Base-by-base conservation (phyloP, 2,888 invertebrate genomes). In the Andrena camellia region DNA sequence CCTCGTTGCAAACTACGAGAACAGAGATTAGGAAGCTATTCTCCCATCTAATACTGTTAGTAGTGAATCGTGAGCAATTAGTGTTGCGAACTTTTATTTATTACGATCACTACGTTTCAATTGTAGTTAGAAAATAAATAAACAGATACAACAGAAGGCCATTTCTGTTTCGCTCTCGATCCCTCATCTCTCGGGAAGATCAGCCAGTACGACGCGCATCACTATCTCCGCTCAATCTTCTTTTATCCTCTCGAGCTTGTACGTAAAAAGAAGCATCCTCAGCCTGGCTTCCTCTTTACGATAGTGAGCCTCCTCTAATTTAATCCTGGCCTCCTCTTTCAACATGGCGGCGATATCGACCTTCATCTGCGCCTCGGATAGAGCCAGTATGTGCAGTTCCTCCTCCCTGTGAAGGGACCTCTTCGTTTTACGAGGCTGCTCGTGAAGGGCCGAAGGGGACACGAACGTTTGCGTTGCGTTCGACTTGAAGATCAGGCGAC, bases 221-320 rank as follows among this genome's bases (percentile, higher is more conserved):
- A 48, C 23, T 63, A 23, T 52, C 62, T 13, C 8, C 8, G 20
- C 42, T 85, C 77, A 88, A 33, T 90, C 88, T 31, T 89, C 86
- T 54, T 89, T 89, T 68, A 90, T 80, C 72, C 88, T 88, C 31
- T 91, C 89, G 26, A 91, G 74, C 78, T 91, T 91, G 75, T 91
- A 90, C n/a, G 89, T 90, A 26, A 88, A 87, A 31, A 91, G 87
- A 17, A 91, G 79, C 91, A 91, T 91, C 50, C 89, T 87, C 29
- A 91, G 81, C n/a, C 88, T 88, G n/a, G 91, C 91, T 13, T 91
- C 91, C 63, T 91, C 91, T 68, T 91, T 91, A 17, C 89, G 89
- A 81, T 90, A 91, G 62, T 90, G 89, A 20, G 91, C 91, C 57
- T 91, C 91, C 48, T 91, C 91, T 23, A 91, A 83, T 69, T 91